These are phyloP conservation scores for Pantherophis guttatus DNA, from an alignment of 2,113 vertebrate genomes.

Conservation along the genomic window DNA sequence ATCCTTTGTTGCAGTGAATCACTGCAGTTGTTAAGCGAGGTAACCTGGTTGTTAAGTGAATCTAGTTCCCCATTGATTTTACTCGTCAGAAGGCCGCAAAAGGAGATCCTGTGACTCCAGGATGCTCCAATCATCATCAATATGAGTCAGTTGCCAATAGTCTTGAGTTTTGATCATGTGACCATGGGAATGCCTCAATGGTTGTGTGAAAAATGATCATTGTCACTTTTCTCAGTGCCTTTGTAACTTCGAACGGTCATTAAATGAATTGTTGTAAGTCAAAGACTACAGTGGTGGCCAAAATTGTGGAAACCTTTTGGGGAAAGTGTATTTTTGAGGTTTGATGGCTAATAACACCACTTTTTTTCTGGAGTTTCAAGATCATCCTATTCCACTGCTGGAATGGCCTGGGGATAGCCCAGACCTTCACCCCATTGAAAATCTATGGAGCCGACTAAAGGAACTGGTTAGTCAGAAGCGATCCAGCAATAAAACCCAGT, in stretches of 20 bases:
- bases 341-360: too few relatives aligned
- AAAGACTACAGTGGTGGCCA: too few relatives aligned
- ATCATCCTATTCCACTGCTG: too few relatives aligned
- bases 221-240: background rate
- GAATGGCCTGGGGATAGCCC: too few relatives aligned
- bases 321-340: too few relatives aligned
- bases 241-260: too few relatives aligned
- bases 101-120: background rate
- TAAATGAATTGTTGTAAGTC: background rate
- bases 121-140: background rate
- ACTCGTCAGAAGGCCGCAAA: background rate
- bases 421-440: too few relatives aligned
- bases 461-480: too few relatives aligned
- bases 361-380: too few relatives aligned
- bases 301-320: too few relatives aligned
- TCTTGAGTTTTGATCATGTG: background rate
- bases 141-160: background rate
- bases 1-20: background rate
- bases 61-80: background rate
- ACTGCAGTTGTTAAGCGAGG: background rate
- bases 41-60: background rate
- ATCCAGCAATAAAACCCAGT: too few relatives aligned
- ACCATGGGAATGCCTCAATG: background rate
- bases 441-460: too few relatives aligned
- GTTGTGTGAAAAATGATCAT: background rate